Conservation (phyloP, 2,888 invertebrate species). For the Macaria liturata region DNA sequence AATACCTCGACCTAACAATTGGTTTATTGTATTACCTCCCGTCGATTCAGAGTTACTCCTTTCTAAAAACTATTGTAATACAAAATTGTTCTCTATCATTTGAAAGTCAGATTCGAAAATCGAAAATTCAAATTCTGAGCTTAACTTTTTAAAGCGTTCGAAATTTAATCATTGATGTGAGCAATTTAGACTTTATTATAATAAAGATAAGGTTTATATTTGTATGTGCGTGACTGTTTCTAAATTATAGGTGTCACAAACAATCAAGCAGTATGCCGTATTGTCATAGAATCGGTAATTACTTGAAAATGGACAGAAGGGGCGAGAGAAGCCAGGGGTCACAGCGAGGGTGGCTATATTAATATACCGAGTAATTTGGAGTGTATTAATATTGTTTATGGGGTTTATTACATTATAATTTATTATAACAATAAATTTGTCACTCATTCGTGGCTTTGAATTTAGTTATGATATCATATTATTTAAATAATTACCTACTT, state of each 20-base stretch:
- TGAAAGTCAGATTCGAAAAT: conserved; percentile 39
- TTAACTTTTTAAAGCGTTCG: conserved; percentile 1
- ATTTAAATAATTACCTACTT: too few species aligned
- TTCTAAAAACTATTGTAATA: conserved; percentile 15
- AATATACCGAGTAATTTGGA: conserved; percentile 50
- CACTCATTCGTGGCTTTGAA: too few species aligned
- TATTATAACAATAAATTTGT: too few species aligned
- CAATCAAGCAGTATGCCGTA: conserved; percentile 57
- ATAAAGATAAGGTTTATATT: conserved; percentile 14
- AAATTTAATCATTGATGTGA: conserved; percentile 13
- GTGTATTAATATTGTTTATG: conserved; percentile 36
- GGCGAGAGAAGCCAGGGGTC: conserved; percentile 44
- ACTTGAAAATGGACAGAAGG: conserved; percentile 50
- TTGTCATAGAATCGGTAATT: conserved; percentile 58
- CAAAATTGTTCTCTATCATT: conserved; percentile 37
- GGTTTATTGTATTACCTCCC: conserved; percentile 78
- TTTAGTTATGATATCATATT: too few species aligned
- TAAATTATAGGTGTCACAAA: conserved; percentile 65
- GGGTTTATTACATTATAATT: conserved; percentile 27
- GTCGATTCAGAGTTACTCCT: conserved; percentile 65
- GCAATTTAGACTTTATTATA: conserved; percentile 30
- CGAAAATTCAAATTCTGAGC: not conserved
- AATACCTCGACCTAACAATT: conserved; percentile 60
- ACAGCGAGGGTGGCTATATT: conserved; percentile 58
- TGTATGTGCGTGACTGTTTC: conserved; percentile 41